A percentile compares a stretch with the other conserved stretches of the same genome.
Evolutionary conservation across 2,888 invertebrate genomes (phyloP).

Genomic region (Sepioteuthis lessoniana): DNA sequence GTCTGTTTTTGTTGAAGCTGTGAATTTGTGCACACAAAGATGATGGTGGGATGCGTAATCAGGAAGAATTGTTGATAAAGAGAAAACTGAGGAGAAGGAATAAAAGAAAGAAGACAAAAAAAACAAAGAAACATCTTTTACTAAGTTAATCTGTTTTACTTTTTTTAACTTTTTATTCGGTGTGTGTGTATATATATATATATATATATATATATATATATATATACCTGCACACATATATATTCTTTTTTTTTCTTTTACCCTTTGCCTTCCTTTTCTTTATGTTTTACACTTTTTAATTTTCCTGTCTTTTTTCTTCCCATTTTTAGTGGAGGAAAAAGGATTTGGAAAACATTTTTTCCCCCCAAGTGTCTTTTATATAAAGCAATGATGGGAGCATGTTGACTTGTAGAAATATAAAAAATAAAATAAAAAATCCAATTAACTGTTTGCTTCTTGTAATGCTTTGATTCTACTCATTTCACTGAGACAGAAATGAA

Average conservation of each 20-base stretch:
- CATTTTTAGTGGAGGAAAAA: neutral
- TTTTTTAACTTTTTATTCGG: neutral
- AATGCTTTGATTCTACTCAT: neutral
- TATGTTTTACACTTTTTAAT: no score
- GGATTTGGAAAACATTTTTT: no score
- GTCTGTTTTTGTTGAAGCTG: neutral
- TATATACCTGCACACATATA: no score
- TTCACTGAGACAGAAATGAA: neutral
- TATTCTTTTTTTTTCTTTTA: neutral
- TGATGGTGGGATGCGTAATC: neutral
- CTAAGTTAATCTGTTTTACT: neutral
- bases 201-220: no score
- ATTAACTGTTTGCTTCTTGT: neutral
- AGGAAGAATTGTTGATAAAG: neutral
- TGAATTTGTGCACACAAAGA: neutral
- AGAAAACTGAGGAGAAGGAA: neutral
- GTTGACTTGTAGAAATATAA: no score
- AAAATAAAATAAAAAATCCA: neutral
- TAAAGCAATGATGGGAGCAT: neutral
- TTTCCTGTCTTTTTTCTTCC: neutral
- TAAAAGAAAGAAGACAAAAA: neutral
- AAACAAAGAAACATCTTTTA: neutral
- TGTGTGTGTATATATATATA: no score
- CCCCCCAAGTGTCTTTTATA: neutral
- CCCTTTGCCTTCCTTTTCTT: neutral